phyloP scores from a whole-genome alignment of 2,113 vertebrate species.

The Anguilla japonica region DNA sequence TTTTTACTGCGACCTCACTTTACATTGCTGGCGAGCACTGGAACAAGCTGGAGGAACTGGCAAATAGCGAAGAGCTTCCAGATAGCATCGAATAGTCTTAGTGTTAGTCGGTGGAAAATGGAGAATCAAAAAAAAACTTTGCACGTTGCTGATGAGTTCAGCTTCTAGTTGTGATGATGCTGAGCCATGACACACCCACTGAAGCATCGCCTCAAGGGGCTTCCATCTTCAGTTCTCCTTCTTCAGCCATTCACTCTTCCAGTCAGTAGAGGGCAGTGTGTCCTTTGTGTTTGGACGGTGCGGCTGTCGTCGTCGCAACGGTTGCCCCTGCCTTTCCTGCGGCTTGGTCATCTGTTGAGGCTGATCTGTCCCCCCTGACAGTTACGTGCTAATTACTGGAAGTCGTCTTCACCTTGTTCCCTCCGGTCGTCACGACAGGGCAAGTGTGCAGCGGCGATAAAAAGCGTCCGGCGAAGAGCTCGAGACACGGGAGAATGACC shows the following conservation, averaged over 20 bases:
- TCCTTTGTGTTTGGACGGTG: not conserved
- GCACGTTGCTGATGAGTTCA: not conserved
- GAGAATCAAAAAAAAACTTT: not conserved
- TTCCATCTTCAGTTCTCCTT: not conserved
- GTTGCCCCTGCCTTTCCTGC: not conserved
- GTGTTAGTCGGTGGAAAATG: not conserved
- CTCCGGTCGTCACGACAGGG: not conserved
- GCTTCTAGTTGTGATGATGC: not conserved
- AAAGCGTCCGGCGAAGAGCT: not conserved
- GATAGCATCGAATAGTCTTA: too few relatives aligned
- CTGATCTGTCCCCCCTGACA: conserved; percentile 8
- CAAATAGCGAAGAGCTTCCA: not conserved
- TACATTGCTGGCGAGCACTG: not conserved
- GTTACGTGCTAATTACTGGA: conserved; percentile 9
- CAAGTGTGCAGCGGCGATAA: not conserved
- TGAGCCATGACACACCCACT: not conserved
- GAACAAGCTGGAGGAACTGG: not conserved
- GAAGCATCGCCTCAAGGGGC: not conserved
- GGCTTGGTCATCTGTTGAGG: not conserved
- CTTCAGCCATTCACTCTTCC: not conserved
- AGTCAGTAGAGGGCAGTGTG: conserved; percentile 18
- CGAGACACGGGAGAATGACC: not conserved
- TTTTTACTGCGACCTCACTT: not conserved
- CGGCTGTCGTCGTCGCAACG: not conserved
- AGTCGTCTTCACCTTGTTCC: too few relatives aligned